Evolutionary conservation across 2,888 invertebrate species (phyloP).

Genomic region (Malthinus seriepunctatus): DNA sequence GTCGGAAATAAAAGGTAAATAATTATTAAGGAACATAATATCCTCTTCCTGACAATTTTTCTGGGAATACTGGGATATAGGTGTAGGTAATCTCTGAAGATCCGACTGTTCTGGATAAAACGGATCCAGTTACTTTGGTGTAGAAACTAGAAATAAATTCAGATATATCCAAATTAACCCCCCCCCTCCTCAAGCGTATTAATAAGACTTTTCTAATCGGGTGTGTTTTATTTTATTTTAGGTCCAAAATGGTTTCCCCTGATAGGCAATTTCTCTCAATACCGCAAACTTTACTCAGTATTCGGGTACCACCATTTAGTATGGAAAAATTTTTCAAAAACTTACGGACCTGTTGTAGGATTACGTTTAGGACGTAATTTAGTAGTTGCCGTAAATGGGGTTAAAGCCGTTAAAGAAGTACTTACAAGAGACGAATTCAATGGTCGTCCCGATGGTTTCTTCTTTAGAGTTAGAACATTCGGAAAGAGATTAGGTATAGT

Average conservation of each 20-base stretch:
- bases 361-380: slow-evolving; percentile 66
- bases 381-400: slow-evolving; percentile 65
- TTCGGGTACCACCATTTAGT: slow-evolving; percentile 63
- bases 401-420: slow-evolving; percentile 64
- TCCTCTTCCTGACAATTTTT: too few species aligned
- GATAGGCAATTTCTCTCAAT: slow-evolving; percentile 57
- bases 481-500: slow-evolving; percentile 71
- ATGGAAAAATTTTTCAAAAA: slow-evolving; percentile 60
- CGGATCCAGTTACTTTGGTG: too few species aligned
- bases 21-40: too few species aligned
- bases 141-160: too few species aligned
- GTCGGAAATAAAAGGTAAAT: too few species aligned
- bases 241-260: slow-evolving; percentile 63
- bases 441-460: slow-evolving; percentile 72
- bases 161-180: too few species aligned
- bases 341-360: slow-evolving; percentile 69
- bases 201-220: too few species aligned
- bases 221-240: too few species aligned
- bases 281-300: slow-evolving; percentile 47
- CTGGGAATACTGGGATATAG: too few species aligned
- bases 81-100: too few species aligned
- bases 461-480: slow-evolving; percentile 67
- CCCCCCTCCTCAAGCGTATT: too few species aligned
- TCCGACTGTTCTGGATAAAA: too few species aligned
- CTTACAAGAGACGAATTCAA: slow-evolving; percentile 67